A percentile compares a stretch with the other conserved stretches of the same genome.
Conservation (phyloP, 2,797 vertebrate species). For the Esox lucius region DNA sequence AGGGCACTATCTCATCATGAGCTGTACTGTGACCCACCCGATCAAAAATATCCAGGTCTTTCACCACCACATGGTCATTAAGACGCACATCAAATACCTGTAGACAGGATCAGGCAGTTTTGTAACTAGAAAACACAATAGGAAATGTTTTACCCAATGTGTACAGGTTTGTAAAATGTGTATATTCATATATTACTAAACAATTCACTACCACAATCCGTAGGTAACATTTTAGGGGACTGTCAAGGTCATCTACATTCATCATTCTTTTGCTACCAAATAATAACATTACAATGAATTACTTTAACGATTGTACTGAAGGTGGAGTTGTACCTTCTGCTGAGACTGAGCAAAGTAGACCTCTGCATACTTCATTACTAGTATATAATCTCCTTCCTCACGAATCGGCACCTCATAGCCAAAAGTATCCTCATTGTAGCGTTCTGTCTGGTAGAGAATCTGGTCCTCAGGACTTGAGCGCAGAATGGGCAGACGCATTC, state of each 20-base stretch:
- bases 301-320: background rate
- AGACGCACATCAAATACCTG: conserved; percentile 96
- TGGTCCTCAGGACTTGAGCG: conserved; percentile 94
- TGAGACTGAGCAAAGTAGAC: conserved; percentile 99
- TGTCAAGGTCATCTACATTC: background rate
- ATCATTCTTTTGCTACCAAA: background rate
- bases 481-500: conserved; percentile 93
- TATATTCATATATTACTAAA: background rate
- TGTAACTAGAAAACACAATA: background rate
- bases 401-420: conserved; percentile 94
- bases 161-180: background rate
- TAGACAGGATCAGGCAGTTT: background rate
- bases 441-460: conserved; percentile 95
- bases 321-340: conserved; percentile 84
- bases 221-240: background rate
- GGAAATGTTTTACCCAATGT: too few relatives aligned
- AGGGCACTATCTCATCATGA: conserved; percentile 92
- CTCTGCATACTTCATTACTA: conserved; percentile 97
- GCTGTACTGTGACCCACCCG: conserved; percentile 97
- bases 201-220: background rate
- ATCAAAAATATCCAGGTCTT: conserved; percentile 98
- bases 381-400: conserved; percentile 95
- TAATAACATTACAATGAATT: background rate
- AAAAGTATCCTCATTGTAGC: conserved; percentile 97
- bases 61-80: conserved; percentile 94